These are phyloP conservation scores for Synanthedon myopaeformis DNA, from an alignment of 2,888 invertebrate species.

Conservation along the genomic window DNA sequence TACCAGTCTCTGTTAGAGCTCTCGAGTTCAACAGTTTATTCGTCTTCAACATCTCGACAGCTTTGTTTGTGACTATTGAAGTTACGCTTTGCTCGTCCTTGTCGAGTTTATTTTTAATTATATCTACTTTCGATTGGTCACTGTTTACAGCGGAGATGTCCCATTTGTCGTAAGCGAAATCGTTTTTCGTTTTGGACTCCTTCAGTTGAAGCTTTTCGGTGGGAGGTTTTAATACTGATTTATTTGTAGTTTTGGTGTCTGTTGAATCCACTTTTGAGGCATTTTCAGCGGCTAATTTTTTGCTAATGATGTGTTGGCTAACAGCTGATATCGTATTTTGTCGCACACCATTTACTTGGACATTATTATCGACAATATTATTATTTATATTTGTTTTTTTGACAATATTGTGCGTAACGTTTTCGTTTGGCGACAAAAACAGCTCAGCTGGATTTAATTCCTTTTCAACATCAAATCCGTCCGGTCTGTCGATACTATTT, in stretches of 20 bases:
- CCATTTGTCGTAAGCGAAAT: conserved; percentile 3
- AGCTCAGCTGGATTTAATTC: conserved; percentile 57
- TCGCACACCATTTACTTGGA: conserved; percentile 37
- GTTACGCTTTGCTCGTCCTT: neutral
- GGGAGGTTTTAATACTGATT: conserved; percentile 55
- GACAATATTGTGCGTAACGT: conserved; percentile 27
- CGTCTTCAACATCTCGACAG: neutral
- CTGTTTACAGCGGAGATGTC: conserved; percentile 9
- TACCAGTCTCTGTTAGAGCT: neutral
- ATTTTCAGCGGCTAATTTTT: conserved; percentile 48
- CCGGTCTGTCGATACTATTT: conserved; percentile 68
- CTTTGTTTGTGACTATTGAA: neutral
- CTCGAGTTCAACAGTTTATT: neutral
- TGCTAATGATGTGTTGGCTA: conserved; percentile 51
- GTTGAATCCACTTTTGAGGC: conserved; percentile 50
- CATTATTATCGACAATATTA: conserved; percentile 50
- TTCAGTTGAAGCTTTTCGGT: conserved; percentile 32
- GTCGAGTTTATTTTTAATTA: neutral
- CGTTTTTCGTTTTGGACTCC: conserved; percentile 18
- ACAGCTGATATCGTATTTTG: conserved; percentile 51
- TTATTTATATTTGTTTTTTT: conserved; percentile 64
- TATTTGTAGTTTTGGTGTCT: conserved; percentile 49
- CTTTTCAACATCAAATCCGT: conserved; percentile 42
- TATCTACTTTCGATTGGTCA: conserved; percentile 4
- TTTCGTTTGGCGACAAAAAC: conserved; percentile 53